phyloP scores from a whole-genome alignment of 2,797 vertebrate genomes.

The Galago senegalensis region DNA sequence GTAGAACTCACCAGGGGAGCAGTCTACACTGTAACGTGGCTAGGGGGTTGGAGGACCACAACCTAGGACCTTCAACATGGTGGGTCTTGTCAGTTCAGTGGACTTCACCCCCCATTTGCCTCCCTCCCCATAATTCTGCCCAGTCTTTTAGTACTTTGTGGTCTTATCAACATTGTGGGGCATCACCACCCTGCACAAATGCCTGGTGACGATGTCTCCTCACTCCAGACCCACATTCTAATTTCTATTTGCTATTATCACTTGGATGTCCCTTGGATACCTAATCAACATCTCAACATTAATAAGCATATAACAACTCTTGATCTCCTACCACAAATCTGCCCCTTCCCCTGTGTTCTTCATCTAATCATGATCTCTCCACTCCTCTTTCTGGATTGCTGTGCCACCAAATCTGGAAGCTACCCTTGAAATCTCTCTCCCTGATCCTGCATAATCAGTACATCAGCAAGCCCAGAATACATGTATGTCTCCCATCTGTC shows the following conservation, averaged over 20 bases:
- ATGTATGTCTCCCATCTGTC: neutral
- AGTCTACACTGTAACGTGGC: neutral
- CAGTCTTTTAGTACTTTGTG: neutral
- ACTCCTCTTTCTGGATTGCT: neutral
- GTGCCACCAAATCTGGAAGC: too few relatives aligned
- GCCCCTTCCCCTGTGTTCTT: neutral
- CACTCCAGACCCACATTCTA: neutral
- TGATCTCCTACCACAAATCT: neutral
- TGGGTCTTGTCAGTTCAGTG: neutral
- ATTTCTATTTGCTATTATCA: neutral
- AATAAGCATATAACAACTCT: neutral
- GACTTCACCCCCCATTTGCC: too few relatives aligned
- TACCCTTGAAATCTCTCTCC: neutral
- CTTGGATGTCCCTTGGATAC: neutral
- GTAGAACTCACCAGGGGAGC: neutral
- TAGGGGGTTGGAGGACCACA: neutral
- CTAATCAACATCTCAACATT: neutral
- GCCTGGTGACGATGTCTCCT: neutral
- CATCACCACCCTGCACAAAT: neutral
- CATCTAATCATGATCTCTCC: neutral
- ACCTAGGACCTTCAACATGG: neutral
- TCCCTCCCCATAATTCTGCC: neutral
- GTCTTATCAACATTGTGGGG: neutral
- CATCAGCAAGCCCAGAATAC: neutral
- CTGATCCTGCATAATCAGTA: neutral